These are phyloP conservation scores for Caenorhabditis sulstoni DNA, from an alignment of 2,888 invertebrate species.

Conservation along the genomic window DNA sequence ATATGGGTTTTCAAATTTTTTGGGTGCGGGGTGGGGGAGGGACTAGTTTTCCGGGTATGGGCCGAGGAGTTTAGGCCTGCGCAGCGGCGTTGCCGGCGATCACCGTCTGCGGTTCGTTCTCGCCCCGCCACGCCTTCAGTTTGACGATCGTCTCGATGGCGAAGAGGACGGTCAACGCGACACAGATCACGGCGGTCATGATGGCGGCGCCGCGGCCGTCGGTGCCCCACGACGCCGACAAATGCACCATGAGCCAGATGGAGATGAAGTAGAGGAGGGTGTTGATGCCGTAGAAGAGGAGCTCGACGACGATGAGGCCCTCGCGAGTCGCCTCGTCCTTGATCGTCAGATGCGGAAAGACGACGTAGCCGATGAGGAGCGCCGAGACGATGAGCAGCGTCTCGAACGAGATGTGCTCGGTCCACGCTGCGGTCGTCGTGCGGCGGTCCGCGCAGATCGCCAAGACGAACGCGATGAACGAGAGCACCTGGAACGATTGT, in stretches of 20 bases:
- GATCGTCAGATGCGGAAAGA: conserved; percentile 79
- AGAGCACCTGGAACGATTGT: conserved; percentile 85
- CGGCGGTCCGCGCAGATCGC: conserved; percentile 79
- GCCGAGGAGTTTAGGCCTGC: conserved; percentile 25
- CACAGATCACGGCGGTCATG: conserved; percentile 78
- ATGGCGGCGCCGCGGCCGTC: conserved; percentile 79
- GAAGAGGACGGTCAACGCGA: conserved; percentile 78
- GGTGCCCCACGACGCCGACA: conserved; percentile 78
- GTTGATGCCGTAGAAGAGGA: conserved; percentile 80
- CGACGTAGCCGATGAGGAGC: conserved; percentile 78
- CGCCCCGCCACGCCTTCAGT: conserved; percentile 78
- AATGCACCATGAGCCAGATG: conserved; percentile 80
- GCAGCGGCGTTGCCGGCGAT: conserved; percentile 46
- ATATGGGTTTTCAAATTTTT: conserved; percentile 21
- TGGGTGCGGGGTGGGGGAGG: conserved; percentile 19
- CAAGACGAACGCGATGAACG: conserved; percentile 79
- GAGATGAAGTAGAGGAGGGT: conserved; percentile 79
- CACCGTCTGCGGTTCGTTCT: conserved; percentile 69
- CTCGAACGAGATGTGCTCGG: conserved; percentile 80
- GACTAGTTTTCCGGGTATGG: conserved; percentile 14
- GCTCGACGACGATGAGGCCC: conserved; percentile 79
- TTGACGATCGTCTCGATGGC: conserved; percentile 79
- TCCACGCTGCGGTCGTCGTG: conserved; percentile 79
- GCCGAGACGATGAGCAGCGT: conserved; percentile 69
- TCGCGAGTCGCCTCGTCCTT: conserved; percentile 77